These are phyloP conservation scores for Bombus superbus DNA, from an alignment of 1,140 invertebrate species.

Conservation along the genomic window DNA sequence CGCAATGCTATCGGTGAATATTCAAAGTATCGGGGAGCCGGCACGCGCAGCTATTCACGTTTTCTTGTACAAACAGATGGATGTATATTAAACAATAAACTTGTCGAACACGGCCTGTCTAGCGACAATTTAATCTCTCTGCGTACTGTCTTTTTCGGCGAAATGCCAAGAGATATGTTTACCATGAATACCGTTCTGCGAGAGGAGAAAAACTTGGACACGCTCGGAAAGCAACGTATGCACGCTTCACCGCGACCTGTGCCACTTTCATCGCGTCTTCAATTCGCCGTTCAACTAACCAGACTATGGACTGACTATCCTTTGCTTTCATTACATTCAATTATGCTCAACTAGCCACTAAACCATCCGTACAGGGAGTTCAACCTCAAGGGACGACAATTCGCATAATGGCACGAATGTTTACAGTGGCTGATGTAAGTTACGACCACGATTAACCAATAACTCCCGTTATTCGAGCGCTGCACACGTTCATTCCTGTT, in stretches of 20 bases:
- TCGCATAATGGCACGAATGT: background rate
- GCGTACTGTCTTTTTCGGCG: background rate
- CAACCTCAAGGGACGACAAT: background rate
- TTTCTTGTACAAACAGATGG: background rate
- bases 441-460: background rate
- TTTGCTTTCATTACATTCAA: conserved; percentile 33
- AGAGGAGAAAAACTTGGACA: background rate
- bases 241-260: conserved; percentile 25
- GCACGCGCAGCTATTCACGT: background rate
- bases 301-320: background rate
- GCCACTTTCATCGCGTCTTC: conserved; percentile 35
- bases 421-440: background rate
- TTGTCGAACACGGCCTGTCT: too few relatives aligned
- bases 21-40: background rate
- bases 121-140: background rate
- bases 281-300: background rate
- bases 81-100: too few relatives aligned
- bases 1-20: background rate
- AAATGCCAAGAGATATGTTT: background rate
- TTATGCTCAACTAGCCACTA: background rate
- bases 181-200: too few relatives aligned
- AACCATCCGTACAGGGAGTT: background rate
- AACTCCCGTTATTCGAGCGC: background rate
- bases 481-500: background rate
- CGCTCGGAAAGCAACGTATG: background rate